Base-by-base conservation (phyloP, 2,113 vertebrate species). In the Clinocottus analis region DNA sequence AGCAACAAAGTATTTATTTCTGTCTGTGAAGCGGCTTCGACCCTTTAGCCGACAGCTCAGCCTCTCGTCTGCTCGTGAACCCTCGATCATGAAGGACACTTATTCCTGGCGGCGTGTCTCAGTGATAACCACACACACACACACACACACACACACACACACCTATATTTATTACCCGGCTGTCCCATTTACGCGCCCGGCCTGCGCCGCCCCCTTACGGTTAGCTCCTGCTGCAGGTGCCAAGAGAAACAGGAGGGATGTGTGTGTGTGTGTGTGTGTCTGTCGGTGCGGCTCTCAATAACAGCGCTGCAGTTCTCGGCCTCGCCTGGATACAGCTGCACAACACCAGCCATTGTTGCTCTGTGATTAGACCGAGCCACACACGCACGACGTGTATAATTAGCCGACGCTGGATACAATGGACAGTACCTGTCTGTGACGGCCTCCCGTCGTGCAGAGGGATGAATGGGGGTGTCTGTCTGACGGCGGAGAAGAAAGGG, bases 391-490 rank as follows among this genome's bases (percentile, higher is more conserved):
- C 35, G 49, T 73, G 17, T 76, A 53, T 85, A 78, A 87, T 89
- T 86, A 89, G 72, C 65, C 78, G 56, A 88, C 73, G 74, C 55
- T 82, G 17, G 2, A 77, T 47, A 70, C 72, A 72, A 72, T 69
- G 75, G 60, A 71, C 45, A 12, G 37, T 70, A 69, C 77, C 87
- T 85, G 85, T 86, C 80, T 80, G 83, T 53, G 7, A 49, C 55
- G 25, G 65, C 51, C 51, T 67, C 58, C 79, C 39, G 66, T n/a
- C n/a, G 72, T 75, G 75, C 29, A 27, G 33, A 1, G 56, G 56
- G 70, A 87, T 90, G 80, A 91, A 90, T 86, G 82, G 81, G 85
- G 67, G 75, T 72, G 83, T 91, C 84, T 91, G 85, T 91, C 64
- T 86, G 72, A 75, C 53, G 84, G 78, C 73, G 58, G 47, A 63